Conservation (phyloP, 1,140 invertebrate species). For the Coenobita brevimanus region DNA sequence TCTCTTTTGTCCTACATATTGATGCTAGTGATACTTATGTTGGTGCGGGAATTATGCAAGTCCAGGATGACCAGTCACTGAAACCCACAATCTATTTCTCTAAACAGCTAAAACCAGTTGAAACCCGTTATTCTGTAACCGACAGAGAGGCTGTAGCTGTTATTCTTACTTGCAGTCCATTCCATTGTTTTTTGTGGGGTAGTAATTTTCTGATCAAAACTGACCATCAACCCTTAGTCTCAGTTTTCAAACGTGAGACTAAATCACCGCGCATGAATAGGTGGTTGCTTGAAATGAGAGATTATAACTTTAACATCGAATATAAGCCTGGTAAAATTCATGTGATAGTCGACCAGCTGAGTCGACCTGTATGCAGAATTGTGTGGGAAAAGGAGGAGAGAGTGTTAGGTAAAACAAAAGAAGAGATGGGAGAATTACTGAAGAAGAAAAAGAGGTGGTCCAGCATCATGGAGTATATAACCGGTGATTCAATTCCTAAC, state of each 20-base stretch:
- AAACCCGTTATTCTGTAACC: neutral
- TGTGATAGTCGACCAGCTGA: neutral
- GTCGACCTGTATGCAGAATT: neutral
- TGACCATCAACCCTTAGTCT: constrained; percentile 3
- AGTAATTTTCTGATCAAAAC: neutral
- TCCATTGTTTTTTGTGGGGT: constrained; percentile 10
- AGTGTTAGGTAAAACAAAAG: neutral
- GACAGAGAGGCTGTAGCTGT: constrained; percentile 19
- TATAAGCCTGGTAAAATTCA: neutral
- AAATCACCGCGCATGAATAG: neutral
- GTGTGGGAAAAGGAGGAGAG: neutral
- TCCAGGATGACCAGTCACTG: neutral
- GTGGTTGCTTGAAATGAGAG: constrained; percentile 17
- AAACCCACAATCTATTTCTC: neutral
- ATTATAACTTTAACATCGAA: constrained; percentile 1
- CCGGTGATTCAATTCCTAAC: neutral
- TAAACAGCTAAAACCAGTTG: neutral
- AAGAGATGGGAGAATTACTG: neutral
- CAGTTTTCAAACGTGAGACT: neutral
- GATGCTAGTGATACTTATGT: constrained; percentile 26
- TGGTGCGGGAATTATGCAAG: neutral
- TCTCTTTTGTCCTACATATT: neutral
- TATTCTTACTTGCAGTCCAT: neutral
- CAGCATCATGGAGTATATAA: neutral
- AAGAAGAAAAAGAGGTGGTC: neutral